phyloP scores from a whole-genome alignment of 1,140 invertebrate species.

The Drosophila athabasca region DNA sequence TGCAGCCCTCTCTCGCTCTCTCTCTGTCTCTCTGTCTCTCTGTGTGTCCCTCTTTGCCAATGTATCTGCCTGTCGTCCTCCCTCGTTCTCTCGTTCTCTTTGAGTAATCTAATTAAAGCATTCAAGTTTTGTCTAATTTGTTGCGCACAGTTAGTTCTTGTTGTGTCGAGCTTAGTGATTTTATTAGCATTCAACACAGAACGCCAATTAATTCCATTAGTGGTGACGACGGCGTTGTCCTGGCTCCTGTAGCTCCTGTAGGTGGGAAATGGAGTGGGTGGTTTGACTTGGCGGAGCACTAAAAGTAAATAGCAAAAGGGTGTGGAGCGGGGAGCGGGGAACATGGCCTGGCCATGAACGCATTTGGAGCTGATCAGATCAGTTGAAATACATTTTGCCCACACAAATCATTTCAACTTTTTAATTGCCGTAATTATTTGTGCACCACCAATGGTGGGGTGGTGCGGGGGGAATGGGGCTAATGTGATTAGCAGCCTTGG shows the following conservation, averaged over 20 bases:
- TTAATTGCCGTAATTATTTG: slow-evolving; percentile 71
- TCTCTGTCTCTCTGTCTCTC: neutral
- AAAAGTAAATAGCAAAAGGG: slow-evolving; percentile 3
- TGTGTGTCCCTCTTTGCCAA: neutral
- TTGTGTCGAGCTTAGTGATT: slow-evolving; percentile 54
- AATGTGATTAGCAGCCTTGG: slow-evolving; percentile 50
- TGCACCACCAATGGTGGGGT: slow-evolving; percentile 1
- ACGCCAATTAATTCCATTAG: slow-evolving; percentile 74
- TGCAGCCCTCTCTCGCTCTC: slow-evolving; percentile 8
- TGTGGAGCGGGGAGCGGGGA: neutral
- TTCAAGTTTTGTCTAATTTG: slow-evolving; percentile 71
- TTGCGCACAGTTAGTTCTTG: slow-evolving; percentile 49
- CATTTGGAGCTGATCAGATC: slow-evolving; percentile 56
- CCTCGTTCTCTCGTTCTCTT: neutral
- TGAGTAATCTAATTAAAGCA: slow-evolving; percentile 66
- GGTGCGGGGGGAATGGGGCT: slow-evolving; percentile 6
- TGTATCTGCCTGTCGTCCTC: neutral
- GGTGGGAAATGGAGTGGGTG: too few relatives aligned
- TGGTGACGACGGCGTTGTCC: slow-evolving; percentile 38
- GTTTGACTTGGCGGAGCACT: neutral
- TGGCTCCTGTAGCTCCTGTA: neutral
- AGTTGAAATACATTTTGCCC: slow-evolving; percentile 42
- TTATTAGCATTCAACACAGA: slow-evolving; percentile 73
- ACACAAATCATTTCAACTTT: slow-evolving; percentile 66
- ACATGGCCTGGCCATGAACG: neutral